Percentiles rank a stretch among this genome's conserved stretches.
Evolutionary conservation across 2,113 vertebrate genomes (phyloP).

Genomic region (Mesocricetus auratus): DNA sequence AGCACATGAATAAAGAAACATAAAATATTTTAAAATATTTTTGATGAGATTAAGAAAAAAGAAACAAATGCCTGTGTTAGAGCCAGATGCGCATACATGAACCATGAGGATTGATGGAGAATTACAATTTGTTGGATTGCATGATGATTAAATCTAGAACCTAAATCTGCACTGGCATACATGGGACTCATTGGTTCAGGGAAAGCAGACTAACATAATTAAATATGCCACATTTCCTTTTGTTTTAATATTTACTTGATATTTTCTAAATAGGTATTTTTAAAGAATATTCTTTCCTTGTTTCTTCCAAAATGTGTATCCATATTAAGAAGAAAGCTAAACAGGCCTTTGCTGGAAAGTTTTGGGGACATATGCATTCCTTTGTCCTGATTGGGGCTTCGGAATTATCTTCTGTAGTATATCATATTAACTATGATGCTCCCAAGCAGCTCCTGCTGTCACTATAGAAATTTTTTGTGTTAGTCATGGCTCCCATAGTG

Average conservation of each 20-base stretch:
- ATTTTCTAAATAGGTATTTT: background rate
- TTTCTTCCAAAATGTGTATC: background rate
- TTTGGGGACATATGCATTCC: background rate
- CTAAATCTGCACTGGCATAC: accelerated
- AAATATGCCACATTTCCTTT: background rate
- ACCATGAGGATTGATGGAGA: accelerated
- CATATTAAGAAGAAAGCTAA: background rate
- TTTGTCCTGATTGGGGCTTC: background rate
- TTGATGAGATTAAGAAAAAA: background rate
- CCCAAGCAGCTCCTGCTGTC: background rate
- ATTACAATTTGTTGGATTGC: background rate
- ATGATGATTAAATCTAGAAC: background rate
- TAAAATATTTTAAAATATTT: background rate
- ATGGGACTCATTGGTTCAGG: accelerated
- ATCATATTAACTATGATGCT: background rate
- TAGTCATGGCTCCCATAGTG: background rate
- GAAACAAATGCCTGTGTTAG: background rate
- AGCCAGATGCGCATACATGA: background rate
- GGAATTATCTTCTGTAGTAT: background rate
- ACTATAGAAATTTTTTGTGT: background rate
- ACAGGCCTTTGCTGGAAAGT: background rate
- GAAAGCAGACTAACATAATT: background rate
- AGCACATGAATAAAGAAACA: background rate
- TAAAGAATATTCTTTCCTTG: background rate
- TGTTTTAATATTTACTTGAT: background rate